Conservation (phyloP, 2,888 invertebrate genomes). For the Oithona nana region DNA sequence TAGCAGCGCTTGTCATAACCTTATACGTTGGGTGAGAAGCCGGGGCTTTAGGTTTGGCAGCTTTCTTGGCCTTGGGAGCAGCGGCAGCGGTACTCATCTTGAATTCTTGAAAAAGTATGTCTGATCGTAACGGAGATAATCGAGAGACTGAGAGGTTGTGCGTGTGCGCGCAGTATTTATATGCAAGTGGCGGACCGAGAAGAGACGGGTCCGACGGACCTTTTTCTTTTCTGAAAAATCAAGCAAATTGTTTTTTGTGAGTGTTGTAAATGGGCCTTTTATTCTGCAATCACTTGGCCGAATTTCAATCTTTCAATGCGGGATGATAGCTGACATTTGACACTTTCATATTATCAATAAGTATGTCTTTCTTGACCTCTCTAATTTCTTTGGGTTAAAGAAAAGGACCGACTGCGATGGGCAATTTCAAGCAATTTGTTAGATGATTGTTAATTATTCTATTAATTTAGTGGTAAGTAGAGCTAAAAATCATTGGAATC, state of each 20-base stretch:
- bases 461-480: too few species aligned
- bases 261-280: not conserved
- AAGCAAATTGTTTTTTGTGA: not conserved
- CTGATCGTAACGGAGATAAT: not conserved
- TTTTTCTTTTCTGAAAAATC: not conserved
- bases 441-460: too few species aligned
- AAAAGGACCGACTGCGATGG: too few species aligned
- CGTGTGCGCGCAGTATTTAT: not conserved
- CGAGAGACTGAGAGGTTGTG: not conserved
- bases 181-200: not conserved
- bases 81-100: conserved; percentile 8
- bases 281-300: not conserved
- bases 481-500: too few species aligned
- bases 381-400: too few species aligned
- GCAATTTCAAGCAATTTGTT: too few species aligned
- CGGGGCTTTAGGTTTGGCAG: conserved; percentile 24
- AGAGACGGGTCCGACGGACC: not conserved
- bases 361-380: not conserved
- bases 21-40: conserved; percentile 26
- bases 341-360: not conserved
- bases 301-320: not conserved
- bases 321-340: not conserved
- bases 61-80: conserved; percentile 18
- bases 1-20: conserved; percentile 29
- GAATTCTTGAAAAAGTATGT: not conserved